Base-by-base conservation (phyloP, 2,888 invertebrate genomes). In the Torymus auratus region DNA sequence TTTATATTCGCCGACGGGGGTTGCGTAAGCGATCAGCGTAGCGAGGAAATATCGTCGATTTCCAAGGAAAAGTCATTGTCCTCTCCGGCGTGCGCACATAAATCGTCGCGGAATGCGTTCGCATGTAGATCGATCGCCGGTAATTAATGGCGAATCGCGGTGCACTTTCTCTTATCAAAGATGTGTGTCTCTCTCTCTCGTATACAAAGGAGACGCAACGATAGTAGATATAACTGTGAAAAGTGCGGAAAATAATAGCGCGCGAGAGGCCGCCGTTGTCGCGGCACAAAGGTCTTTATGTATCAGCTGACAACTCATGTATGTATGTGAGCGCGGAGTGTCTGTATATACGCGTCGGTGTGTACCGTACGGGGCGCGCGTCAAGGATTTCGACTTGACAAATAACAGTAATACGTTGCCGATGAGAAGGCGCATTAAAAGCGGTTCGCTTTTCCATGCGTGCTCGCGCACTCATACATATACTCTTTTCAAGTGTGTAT, bases 341-440 rank as follows among this genome's bases (percentile, higher is more conserved):
- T n/a, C 10, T 52, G 11, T 65, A 52, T 52, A 52, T 2, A 28
- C 15, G 15, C 14, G 20, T 55, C 2, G 58, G 58, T n/a, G 56
- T 14, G n/a, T 14, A 23, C 13, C 60, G 68, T 76, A 62, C 68
- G 69, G 69, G 55, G 55, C 20, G 77, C 52, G 64, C 52, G 17
- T 79, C 72, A 62, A 73, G 79, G 74, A 64, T 74, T 69, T 74
- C 56, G 60, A 73, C 70, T 75, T 65, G 75, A 80, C 71, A 75
- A 80, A 80, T 65, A 80, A 75, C 80, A 71, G 80, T 80, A 70
- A 80, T 70, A 60, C 53, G 50, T 69, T 58, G 75, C 75, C 60
- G 75, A 67, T 74, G 74, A 55, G 41, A 50, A 74, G 67, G 23
- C 68, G 13, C 55, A 74, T 74, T 73, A 64, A 73, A 68, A 23